Conservation (phyloP, 2,888 invertebrate genomes). For the Caenorhabditis angaria region DNA sequence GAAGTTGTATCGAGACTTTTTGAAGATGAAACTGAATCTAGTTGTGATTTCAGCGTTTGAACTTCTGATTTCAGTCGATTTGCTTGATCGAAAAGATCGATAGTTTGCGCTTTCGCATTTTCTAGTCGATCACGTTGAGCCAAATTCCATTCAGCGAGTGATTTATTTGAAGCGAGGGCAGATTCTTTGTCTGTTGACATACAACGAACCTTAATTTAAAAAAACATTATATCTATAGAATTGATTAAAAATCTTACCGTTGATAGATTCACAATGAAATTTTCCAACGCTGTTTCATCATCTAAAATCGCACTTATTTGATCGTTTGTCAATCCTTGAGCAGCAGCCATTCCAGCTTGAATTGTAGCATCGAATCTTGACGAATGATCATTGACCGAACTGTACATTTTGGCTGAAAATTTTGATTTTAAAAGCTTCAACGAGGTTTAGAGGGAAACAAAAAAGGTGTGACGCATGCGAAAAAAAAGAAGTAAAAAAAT, state of each 20-base stretch:
- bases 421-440: no score
- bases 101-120: constrained; percentile 76
- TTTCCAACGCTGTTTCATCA: neutral
- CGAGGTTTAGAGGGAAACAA: neutral
- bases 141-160: constrained; percentile 89
- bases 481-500: neutral
- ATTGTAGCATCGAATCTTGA: neutral
- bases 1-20: constrained; percentile 86
- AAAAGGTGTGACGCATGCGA: neutral
- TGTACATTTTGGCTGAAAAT: neutral
- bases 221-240: neutral
- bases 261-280: neutral
- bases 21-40: constrained; percentile 76
- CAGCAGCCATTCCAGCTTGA: neutral
- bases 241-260: neutral
- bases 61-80: constrained; percentile 75
- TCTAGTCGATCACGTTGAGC: constrained; percentile 84
- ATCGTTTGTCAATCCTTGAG: neutral
- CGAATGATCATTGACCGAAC: neutral
- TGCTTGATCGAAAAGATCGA: constrained; percentile 76
- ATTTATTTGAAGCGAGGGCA: constrained; percentile 86
- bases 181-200: constrained; percentile 83
- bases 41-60: constrained; percentile 82
- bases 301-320: neutral
- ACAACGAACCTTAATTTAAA: constrained; percentile 79